Conservation (phyloP, 2,888 invertebrate genomes). For the Amblyteles armatorius region DNA sequence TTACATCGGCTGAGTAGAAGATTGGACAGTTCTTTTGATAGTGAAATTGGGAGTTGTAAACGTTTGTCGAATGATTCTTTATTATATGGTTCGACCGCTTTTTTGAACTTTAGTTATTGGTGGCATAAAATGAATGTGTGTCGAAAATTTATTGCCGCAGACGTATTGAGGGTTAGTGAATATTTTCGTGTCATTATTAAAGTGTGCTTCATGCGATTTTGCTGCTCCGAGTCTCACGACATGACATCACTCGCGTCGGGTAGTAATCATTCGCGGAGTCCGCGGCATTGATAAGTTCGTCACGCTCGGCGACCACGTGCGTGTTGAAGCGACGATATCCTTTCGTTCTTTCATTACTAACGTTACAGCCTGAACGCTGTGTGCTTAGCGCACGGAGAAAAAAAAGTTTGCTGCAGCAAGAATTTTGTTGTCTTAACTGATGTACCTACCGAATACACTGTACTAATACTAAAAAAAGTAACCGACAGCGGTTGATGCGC, state of each 20-base stretch:
- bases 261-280: conserved; percentile 32
- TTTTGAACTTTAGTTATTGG: too few species aligned
- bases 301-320: conserved; percentile 29
- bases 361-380: conserved; percentile 8
- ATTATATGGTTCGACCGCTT: too few species aligned
- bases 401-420: not conserved
- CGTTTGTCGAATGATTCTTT: not conserved
- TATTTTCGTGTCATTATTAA: not conserved
- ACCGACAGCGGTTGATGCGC: too few species aligned
- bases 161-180: too few species aligned
- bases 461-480: not conserved
- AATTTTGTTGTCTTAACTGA: not conserved
- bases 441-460: not conserved
- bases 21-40: not conserved
- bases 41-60: not conserved
- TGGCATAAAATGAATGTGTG: too few species aligned
- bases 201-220: not conserved
- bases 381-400: not conserved
- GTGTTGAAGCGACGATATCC: not conserved
- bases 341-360: conserved; percentile 16
- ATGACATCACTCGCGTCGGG: conserved; percentile 44
- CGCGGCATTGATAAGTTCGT: conserved; percentile 41
- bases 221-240: not conserved
- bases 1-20: not conserved
- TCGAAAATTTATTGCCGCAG: too few species aligned